A percentile compares a stretch with the other conserved stretches of the same genome.
Evolutionary conservation across 2,888 invertebrate species (phyloP).

Genomic region (Trachelus iudaicus): DNA sequence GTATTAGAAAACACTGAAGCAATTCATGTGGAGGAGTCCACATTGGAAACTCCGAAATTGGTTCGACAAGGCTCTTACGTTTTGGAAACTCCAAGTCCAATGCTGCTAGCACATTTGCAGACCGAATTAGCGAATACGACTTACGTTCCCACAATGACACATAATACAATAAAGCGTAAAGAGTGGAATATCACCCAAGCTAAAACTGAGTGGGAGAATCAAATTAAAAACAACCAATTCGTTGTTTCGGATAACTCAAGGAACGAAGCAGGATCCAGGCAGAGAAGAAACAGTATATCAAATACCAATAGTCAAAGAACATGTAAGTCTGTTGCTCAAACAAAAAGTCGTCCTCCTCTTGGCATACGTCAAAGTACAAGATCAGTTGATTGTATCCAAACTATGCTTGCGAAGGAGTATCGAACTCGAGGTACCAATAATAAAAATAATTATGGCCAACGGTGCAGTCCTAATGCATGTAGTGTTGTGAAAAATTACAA

Average conservation of each 20-base stretch:
- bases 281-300: slow-evolving; percentile 34
- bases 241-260: slow-evolving; percentile 20
- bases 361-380: slow-evolving; percentile 35
- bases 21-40: slow-evolving; percentile 60
- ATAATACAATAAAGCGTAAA: slow-evolving; percentile 36
- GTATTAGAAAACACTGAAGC: not conserved
- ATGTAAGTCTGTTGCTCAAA: slow-evolving; percentile 29
- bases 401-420: slow-evolving; percentile 44
- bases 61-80: slow-evolving; percentile 84
- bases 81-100: slow-evolving; percentile 80
- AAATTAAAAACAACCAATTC: slow-evolving; percentile 30
- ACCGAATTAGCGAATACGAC: slow-evolving; percentile 29
- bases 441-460: slow-evolving; percentile 19
- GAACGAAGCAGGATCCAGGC: slow-evolving; percentile 15
- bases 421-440: slow-evolving; percentile 21
- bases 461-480: not conserved
- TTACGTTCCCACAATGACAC: slow-evolving; percentile 44
- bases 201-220: slow-evolving; percentile 52
- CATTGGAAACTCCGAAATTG: slow-evolving; percentile 64
- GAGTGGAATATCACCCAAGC: slow-evolving; percentile 52
- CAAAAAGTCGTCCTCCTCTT: slow-evolving; percentile 27
- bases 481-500: slow-evolving; percentile 1
- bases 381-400: slow-evolving; percentile 53
- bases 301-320: slow-evolving; percentile 28
- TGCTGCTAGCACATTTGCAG: slow-evolving; percentile 75